Conservation (phyloP, 2,797 vertebrate genomes). For the Merluccius polli region DNA sequence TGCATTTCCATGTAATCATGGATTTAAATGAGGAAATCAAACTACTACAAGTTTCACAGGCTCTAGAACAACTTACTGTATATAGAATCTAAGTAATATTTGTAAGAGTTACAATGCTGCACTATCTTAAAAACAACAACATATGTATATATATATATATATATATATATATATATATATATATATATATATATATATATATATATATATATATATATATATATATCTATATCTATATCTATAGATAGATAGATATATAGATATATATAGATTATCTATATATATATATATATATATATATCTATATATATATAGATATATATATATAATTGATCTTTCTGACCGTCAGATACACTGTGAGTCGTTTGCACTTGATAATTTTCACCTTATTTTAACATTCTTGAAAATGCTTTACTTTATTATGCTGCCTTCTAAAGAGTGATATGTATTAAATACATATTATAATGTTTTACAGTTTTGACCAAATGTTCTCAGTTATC, state of each 20-base stretch:
- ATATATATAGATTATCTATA: no score
- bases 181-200: conserved; percentile 22
- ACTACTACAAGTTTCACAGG: conserved; percentile 42
- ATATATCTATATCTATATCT: no score
- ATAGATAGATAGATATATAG: not conserved
- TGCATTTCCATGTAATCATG: conserved; percentile 45
- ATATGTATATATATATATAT: no score
- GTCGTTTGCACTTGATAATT: conserved; percentile 67
- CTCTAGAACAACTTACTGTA: conserved; percentile 40
- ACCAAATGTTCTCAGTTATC: conserved; percentile 54
- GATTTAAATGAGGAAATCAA: conserved; percentile 47
- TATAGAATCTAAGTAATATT: conserved; percentile 41
- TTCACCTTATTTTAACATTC: conserved; percentile 49
- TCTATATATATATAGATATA: no score
- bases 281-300: conserved; percentile 24
- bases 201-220: conserved; percentile 22
- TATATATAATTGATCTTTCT: conserved; percentile 55
- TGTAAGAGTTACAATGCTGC: conserved; percentile 63
- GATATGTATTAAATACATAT: conserved; percentile 47
- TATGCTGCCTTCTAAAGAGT: conserved; percentile 35
- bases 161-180: conserved; percentile 22
- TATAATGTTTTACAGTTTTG: conserved; percentile 37
- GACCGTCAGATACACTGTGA: conserved; percentile 72
- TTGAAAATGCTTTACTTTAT: conserved; percentile 37
- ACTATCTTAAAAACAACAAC: conserved; percentile 55